phyloP scores from a whole-genome alignment of 2,797 vertebrate genomes.

The Pterois miles region DNA sequence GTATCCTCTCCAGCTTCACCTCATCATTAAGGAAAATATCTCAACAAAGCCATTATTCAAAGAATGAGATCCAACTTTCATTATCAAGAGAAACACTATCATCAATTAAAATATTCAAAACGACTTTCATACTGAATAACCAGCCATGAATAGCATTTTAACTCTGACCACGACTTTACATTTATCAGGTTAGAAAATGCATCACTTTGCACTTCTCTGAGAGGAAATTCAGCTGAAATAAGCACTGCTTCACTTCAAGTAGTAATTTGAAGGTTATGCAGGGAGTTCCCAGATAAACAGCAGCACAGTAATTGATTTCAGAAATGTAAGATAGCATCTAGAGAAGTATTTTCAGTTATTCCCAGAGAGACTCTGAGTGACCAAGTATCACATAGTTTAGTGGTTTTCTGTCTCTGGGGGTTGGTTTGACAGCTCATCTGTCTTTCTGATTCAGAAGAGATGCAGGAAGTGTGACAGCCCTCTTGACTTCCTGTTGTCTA shows the following conservation, averaged over 20 bases:
- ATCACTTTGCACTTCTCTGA: slow-evolving; percentile 27
- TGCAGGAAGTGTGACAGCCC: neutral
- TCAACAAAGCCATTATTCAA: neutral
- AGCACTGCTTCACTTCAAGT: neutral
- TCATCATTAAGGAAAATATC: slow-evolving; percentile 2
- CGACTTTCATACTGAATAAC: slow-evolving; percentile 12
- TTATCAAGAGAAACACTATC: slow-evolving; percentile 2
- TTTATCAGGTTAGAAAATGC: slow-evolving; percentile 50
- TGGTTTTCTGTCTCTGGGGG: slow-evolving; percentile 17
- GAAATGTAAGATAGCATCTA: neutral
- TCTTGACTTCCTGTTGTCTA: neutral
- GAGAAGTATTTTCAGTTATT: neutral
- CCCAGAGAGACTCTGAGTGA: neutral
- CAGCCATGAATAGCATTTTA: slow-evolving; percentile 33
- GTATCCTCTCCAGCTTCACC: neutral
- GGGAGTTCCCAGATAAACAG: slow-evolving; percentile 12
- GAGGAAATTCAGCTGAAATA: slow-evolving; percentile 36
- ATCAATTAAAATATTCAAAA: slow-evolving; percentile 34
- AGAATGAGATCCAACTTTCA: neutral
- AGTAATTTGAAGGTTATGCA: neutral
- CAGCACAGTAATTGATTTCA: slow-evolving; percentile 21
- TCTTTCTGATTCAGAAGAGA: slow-evolving; percentile 15
- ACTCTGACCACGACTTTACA: slow-evolving; percentile 32
- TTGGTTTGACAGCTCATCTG: slow-evolving; percentile 40
- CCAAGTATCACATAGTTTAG: neutral